Base-by-base conservation (phyloP, 2,797 vertebrate genomes). In the Pteropus rufus region DNA sequence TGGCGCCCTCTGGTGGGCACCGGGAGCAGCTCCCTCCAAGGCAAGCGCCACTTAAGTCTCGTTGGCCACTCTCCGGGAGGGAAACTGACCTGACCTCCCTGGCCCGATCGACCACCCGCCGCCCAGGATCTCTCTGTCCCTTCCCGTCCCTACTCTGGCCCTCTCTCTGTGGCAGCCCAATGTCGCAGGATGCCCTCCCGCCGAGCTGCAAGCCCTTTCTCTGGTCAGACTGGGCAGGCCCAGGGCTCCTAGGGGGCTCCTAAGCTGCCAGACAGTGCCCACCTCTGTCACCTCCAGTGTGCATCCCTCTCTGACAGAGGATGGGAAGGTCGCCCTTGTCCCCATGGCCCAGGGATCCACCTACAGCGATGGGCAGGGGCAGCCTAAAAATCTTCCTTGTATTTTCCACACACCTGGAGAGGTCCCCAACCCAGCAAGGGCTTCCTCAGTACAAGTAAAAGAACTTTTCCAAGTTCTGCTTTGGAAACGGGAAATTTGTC, bases 1-100 rank as follows among this genome's bases (percentile, higher is more conserved):
- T 94, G 56, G 87, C 34, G 92, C 90, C 91, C 93, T 86, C 97
- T 96, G 81, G 87, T 89, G 96, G 88, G 24, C 69, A 36, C 39
- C 3, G 1, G n/a, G 58, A 81, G 62, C 26, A 5, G n/a, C 24
- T 80, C 77, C 67, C 39, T 52, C 83, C 44, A 65, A 44, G 34
- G 31, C 26, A 10, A 10, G 11, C 0, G 0, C 31, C 0, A 2
- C 31, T 8, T 52, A 46, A 4, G 26, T 11, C 52, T 84, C 19
- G 18, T 24, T 1, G 16, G 52, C 29, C n/a, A 21, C 23, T 46
- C 39, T 64, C 31, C 15, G 6, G 2, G 34, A 75, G 41, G 52
- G 14, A 44, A 26, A 7, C 29, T 6, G 15, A 15, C 46, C 18
- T 5, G 0, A 12, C 44, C 54, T 65, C 67, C 72, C 31, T 10